Base-by-base conservation (phyloP, 2,113 vertebrate genomes). In the Phoxinus phoxinus region DNA sequence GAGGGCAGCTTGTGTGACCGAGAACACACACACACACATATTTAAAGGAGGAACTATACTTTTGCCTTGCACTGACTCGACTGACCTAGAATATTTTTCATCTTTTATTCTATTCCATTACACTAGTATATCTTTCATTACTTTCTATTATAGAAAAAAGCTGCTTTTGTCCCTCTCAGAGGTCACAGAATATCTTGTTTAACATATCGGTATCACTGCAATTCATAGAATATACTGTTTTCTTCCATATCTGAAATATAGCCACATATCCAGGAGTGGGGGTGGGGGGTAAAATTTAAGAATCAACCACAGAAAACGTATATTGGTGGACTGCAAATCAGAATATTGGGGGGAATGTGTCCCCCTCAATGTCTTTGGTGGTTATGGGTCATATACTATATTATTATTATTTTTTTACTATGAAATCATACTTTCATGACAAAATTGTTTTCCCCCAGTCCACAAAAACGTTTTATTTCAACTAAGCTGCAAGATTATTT, bases 1-100 rank as follows among this genome's bases (percentile, higher is more conserved):
- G 63, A 71, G 84, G 81, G 56, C 74, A 82, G 89, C 82, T 89
- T 69, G 75, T 85, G 89, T 90, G 89, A 88, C 90, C 85, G 58
- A 4, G 6, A 71, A 82, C 67, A 80, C 81, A 23, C 21, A 1
- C 25, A 46, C 19, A 83, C 11, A 44, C n/a, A 79, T 8, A 17
- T 35, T n/a, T n/a, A 56, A 72, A 15, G 9, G 23, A 77, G 74
- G 48, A 76, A 76, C 74, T 76, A 30, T 27, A 80, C 78, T 63
- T 41, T 80, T 21, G n/a, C 15, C 37, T 44, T 65, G n/a, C 23
- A 19, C 56, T 12, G 35, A 13, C 56, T 63, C 13, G 46, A 44
- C 7, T 61, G 12, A 15, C 35, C n/a, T 6, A 65, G 37, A 30
- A 44, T 30, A 63, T 30, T 19, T 65, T 46, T 46, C 8, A 63